Evolutionary conservation across 1,140 invertebrate genomes (phyloP).

Genomic region (Hyles vespertilio): DNA sequence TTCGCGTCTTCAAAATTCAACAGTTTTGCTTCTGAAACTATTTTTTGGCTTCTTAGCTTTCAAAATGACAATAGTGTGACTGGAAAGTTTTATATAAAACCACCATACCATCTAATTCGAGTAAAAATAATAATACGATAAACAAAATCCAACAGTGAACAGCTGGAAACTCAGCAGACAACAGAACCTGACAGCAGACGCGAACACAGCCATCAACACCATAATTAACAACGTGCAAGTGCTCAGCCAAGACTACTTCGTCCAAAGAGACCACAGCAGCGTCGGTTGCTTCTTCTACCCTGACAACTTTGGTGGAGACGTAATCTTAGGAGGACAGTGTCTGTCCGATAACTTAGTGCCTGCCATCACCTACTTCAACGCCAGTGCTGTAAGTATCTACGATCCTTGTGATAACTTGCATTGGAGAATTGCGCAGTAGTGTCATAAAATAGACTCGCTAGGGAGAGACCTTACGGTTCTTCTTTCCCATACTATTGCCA

Average conservation of each 20-base stretch:
- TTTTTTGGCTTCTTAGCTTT: not conserved
- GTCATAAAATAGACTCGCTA: too few relatives aligned
- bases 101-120: too few relatives aligned
- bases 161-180: slow-evolving; percentile 57
- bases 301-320: slow-evolving; percentile 50
- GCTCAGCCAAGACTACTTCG: slow-evolving; percentile 41
- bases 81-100: too few relatives aligned
- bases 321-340: slow-evolving; percentile 45
- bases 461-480: too few relatives aligned
- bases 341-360: slow-evolving; percentile 23
- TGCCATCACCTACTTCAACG: slow-evolving; percentile 37
- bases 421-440: too few relatives aligned
- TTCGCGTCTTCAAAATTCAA: not conserved
- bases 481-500: too few relatives aligned
- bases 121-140: too few relatives aligned
- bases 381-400: slow-evolving; percentile 29
- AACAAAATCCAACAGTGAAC: slow-evolving; percentile 30
- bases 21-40: not conserved
- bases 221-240: slow-evolving; percentile 39
- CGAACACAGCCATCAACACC: slow-evolving; percentile 30
- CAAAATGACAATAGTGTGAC: too few relatives aligned
- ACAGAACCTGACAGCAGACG: slow-evolving; percentile 22
- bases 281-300: slow-evolving; percentile 61
- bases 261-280: slow-evolving; percentile 33
- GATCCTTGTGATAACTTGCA: too few relatives aligned